A percentile compares a stretch with the other conserved stretches of the same genome.
Conservation (phyloP, 2,888 invertebrate species). For the Oeneis ivallda region DNA sequence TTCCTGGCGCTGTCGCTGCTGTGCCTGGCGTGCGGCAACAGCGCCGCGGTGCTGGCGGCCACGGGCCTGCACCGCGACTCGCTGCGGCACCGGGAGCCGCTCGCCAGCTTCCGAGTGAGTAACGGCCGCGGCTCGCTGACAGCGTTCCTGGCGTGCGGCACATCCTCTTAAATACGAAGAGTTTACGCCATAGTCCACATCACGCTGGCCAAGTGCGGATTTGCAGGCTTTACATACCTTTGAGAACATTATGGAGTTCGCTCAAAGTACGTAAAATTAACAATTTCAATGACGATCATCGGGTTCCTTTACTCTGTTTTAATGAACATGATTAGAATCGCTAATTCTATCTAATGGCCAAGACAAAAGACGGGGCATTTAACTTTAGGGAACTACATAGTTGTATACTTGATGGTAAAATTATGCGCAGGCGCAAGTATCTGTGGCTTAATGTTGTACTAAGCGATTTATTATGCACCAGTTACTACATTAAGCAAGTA, state of each 20-base stretch:
- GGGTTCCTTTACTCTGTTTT: neutral
- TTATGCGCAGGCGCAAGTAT: constrained; percentile 18
- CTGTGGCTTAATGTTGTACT: constrained; percentile 14
- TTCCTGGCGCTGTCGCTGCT: constrained; percentile 84
- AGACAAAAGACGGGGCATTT: neutral
- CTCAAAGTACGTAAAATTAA: neutral
- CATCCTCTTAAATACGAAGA: too few species aligned
- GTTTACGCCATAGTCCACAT: too few species aligned
- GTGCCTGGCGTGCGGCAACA: constrained; percentile 82
- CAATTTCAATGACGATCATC: constrained; percentile 1
- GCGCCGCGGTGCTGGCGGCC: constrained; percentile 82
- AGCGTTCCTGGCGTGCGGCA: too few species aligned
- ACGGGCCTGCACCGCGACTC: constrained; percentile 84
- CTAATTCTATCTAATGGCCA: neutral
- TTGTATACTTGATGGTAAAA: neutral
- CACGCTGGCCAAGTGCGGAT: too few species aligned
- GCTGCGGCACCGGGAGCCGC: constrained; percentile 51
- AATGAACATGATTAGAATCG: constrained; percentile 1
- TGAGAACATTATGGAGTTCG: too few species aligned
- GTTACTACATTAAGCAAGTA: constrained; percentile 36
- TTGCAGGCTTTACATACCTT: too few species aligned
- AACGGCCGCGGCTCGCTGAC: too few species aligned
- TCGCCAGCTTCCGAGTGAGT: constrained; percentile 60
- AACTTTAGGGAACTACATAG: neutral
- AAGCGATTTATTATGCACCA: constrained; percentile 41